A percentile compares a stretch with the other conserved stretches of the same genome.
phyloP scores from a whole-genome alignment of 2,888 invertebrate genomes.

The Nymphalis urticae region DNA sequence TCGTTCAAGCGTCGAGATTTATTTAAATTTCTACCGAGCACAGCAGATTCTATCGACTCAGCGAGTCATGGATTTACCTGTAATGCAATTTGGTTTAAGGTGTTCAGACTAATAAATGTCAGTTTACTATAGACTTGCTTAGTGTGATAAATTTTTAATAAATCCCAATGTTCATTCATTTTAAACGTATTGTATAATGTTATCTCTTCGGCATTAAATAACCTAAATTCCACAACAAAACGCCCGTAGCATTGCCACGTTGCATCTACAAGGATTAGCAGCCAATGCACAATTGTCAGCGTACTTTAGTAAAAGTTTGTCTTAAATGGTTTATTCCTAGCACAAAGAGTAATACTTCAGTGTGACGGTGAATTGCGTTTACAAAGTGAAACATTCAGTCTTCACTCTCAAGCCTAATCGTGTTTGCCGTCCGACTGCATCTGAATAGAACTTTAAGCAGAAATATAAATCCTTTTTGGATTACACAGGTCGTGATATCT shows the following conservation, averaged over 20 bases:
- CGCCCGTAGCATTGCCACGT: background rate
- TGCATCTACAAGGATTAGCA: conserved; percentile 5
- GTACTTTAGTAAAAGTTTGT: background rate
- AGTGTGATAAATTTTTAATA: too few relatives aligned
- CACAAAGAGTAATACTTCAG: conserved; percentile 6
- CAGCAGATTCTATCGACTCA: conserved; percentile 17
- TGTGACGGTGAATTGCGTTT: conserved; percentile 12
- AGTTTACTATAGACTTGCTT: background rate
- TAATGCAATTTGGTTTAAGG: conserved; percentile 9
- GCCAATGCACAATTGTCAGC: conserved; percentile 2
- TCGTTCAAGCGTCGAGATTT: conserved; percentile 12
- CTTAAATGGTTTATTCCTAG: conserved; percentile 7
- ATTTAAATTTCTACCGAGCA: conserved; percentile 22
- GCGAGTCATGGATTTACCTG: conserved; percentile 12
- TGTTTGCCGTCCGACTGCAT: conserved; percentile 26
- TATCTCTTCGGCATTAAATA: background rate
- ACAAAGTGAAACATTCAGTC: conserved; percentile 17
- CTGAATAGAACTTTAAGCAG: conserved; percentile 24
- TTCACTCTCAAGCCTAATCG: conserved; percentile 19
- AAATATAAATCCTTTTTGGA: conserved; percentile 24
- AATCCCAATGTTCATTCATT: too few relatives aligned
- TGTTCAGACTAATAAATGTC: background rate
- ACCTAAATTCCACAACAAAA: background rate
- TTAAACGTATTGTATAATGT: too few relatives aligned
- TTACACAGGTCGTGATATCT: conserved; percentile 23